Percentiles rank a stretch among this genome's conserved stretches.
Evolutionary conservation across 1,140 invertebrate species (phyloP).

Genomic region (Cepaea nemoralis): DNA sequence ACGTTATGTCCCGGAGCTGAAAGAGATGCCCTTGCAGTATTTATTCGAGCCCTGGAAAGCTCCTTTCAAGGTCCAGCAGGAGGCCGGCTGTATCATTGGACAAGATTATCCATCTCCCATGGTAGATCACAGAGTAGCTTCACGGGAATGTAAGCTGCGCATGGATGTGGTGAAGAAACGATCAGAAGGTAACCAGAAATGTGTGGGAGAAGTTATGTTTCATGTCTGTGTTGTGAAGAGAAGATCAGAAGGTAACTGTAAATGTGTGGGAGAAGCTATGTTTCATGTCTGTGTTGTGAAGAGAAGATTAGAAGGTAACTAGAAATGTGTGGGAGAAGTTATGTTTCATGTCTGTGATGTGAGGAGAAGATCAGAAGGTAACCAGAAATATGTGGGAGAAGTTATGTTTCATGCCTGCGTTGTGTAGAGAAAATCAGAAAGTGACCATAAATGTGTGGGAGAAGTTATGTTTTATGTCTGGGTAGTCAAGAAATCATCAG

Average conservation of each 20-base stretch:
- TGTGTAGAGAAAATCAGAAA: conserved; percentile 49
- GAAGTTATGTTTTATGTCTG: too few species aligned
- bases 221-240: too few species aligned
- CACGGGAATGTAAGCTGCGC: conserved; percentile 63
- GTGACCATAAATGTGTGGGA: neutral
- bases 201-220: too few species aligned
- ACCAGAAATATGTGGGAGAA: too few species aligned
- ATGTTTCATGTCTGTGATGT: too few species aligned
- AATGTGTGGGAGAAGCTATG: conserved; percentile 67
- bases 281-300: conserved; percentile 59
- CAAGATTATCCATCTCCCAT: conserved; percentile 73
- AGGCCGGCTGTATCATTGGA: conserved; percentile 72
- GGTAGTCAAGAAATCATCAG: too few species aligned
- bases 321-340: too few species aligned
- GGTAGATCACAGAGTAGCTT: conserved; percentile 70
- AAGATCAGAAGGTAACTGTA: too few species aligned
- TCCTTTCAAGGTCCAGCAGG: conserved; percentile 70
- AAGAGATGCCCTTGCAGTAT: conserved; percentile 71
- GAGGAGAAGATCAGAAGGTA: too few species aligned
- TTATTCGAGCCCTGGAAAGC: conserved; percentile 75
- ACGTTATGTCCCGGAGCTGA: conserved; percentile 72
- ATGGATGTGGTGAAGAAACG: conserved; percentile 61
- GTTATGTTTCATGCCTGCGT: conserved; percentile 64
- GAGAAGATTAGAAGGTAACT: conserved; percentile 42
- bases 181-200: conserved; percentile 32